phyloP scores from a whole-genome alignment of 2,113 vertebrate species.

The Hippolais icterina region DNA sequence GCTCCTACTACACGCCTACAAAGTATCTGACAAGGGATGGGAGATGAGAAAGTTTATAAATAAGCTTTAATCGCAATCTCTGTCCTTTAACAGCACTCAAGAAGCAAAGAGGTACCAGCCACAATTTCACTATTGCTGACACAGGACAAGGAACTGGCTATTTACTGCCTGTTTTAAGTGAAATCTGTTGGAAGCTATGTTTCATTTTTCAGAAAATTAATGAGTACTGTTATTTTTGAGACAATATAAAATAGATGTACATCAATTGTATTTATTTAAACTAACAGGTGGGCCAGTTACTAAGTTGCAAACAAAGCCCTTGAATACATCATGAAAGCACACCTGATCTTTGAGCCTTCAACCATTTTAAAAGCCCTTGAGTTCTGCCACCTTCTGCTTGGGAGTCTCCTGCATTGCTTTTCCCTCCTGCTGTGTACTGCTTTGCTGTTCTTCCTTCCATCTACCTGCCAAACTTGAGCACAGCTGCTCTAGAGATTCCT shows the following conservation, averaged over 20 bases:
- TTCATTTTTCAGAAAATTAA: not conserved
- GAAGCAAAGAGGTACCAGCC: not conserved
- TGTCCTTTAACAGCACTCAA: not conserved
- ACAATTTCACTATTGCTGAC: not conserved
- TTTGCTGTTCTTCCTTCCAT: not conserved
- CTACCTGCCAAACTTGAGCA: not conserved
- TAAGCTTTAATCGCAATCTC: not conserved
- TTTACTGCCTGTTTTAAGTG: not conserved
- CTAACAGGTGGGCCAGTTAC: not conserved
- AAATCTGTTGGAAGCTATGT: not conserved
- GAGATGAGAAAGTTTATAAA: not conserved
- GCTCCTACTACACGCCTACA: not conserved
- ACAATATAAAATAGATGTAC: not conserved
- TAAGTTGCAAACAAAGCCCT: not conserved
- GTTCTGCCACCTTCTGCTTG: not conserved
- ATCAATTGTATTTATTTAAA: not conserved
- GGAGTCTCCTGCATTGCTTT: not conserved
- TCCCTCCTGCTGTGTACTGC: not conserved
- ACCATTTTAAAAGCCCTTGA: accelerated
- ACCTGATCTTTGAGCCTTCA: not conserved
- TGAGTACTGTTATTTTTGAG: not conserved
- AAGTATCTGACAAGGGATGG: not conserved
- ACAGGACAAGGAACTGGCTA: not conserved
- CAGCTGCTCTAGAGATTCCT: not conserved
- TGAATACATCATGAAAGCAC: not conserved